A percentile compares a stretch with the other conserved stretches of the same genome.
These are phyloP conservation scores for Rostratula benghalensis DNA, from an alignment of 2,113 vertebrate genomes.

Conservation along the genomic window DNA sequence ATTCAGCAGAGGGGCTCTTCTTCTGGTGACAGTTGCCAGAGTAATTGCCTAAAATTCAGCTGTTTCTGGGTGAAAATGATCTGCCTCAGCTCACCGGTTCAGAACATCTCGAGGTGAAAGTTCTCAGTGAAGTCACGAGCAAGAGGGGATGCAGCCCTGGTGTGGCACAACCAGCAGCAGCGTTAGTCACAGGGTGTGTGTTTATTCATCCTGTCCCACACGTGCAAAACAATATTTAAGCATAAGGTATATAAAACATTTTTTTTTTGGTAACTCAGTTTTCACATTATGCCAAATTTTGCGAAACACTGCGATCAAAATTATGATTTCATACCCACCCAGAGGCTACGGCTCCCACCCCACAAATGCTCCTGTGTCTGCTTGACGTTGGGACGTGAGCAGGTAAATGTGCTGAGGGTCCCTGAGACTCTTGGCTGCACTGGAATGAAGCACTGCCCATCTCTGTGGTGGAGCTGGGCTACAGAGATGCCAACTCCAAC, in stretches of 20 bases:
- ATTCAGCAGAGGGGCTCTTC: fast-evolving
- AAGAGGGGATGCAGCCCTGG: fast-evolving
- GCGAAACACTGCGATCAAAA: background rate
- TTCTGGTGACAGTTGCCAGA: no score
- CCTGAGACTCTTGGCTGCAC: fast-evolving
- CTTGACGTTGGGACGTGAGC: fast-evolving
- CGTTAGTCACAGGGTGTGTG: fast-evolving
- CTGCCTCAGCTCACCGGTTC: no score
- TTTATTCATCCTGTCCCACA: background rate
- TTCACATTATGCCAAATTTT: background rate
- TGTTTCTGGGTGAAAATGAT: background rate
- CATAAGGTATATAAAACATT: background rate
- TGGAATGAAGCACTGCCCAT: fast-evolving
- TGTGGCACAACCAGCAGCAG: fast-evolving
- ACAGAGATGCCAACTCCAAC: background rate
- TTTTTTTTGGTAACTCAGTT: background rate
- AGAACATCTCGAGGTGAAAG: fast-evolving
- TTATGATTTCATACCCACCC: fast-evolving
- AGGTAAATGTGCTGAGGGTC: fast-evolving
- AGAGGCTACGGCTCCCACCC: fast-evolving
- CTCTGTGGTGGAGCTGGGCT: background rate
- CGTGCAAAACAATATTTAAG: no score
- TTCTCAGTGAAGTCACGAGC: fast-evolving
- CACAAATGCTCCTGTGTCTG: fast-evolving
- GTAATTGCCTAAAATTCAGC: fast-evolving